Conservation (phyloP, 1,140 invertebrate genomes). For the Drosophila melanica region DNA sequence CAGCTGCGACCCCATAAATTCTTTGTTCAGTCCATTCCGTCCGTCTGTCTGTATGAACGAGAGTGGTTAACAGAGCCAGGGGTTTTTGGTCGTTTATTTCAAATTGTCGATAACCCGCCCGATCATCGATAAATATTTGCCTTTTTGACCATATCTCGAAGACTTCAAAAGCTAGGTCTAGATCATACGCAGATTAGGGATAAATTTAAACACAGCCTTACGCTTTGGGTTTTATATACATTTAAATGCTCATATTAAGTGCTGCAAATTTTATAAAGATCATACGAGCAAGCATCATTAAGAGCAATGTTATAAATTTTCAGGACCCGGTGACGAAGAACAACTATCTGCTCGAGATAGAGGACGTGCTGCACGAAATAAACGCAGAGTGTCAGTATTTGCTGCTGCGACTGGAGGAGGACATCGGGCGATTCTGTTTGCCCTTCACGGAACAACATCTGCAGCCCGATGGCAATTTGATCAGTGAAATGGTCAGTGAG, state of each 20-base stretch:
- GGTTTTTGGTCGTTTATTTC: no score
- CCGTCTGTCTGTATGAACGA: neutral
- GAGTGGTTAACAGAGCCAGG: no score
- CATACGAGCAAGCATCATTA: no score
- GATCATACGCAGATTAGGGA: neutral
- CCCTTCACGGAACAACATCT: constrained; percentile 56
- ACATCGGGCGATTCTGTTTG: constrained; percentile 67
- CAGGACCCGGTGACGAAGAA: constrained; percentile 59
- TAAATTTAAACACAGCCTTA: neutral
- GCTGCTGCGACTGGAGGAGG: constrained; percentile 57
- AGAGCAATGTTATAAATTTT: neutral
- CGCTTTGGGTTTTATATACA: neutral
- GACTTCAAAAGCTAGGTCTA: no score
- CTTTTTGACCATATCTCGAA: no score
- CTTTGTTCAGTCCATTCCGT: neutral
- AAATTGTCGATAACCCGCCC: no score
- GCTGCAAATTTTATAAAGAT: no score
- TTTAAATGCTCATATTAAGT: no score
- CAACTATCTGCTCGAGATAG: constrained; percentile 60
- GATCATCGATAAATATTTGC: no score
- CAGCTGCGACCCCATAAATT: neutral
- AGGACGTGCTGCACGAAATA: constrained; percentile 63
- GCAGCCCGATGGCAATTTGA: constrained; percentile 46
- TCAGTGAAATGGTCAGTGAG: constrained; percentile 51
- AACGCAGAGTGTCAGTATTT: constrained; percentile 75